Conservation (phyloP, 2,888 invertebrate genomes). For the Ferrisia virgata region DNA sequence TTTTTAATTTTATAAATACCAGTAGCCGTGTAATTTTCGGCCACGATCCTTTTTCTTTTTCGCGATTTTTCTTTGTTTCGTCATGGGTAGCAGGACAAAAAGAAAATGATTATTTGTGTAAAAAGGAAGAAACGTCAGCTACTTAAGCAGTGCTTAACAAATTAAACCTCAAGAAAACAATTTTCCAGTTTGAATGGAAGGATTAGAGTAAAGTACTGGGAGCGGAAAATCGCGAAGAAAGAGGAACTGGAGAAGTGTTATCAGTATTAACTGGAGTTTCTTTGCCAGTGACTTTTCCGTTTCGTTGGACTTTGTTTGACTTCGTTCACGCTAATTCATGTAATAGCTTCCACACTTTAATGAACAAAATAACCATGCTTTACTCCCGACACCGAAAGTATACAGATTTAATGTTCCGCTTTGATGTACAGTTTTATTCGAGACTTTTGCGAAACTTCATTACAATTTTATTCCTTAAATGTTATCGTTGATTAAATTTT, state of each 20-base stretch:
- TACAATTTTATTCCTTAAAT: constrained; percentile 14
- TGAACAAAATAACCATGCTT: constrained; percentile 40
- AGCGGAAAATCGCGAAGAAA: constrained; percentile 37
- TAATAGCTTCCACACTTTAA: constrained; percentile 44
- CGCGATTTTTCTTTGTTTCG: constrained; percentile 25
- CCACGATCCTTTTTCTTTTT: constrained; percentile 14
- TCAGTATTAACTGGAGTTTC: constrained; percentile 40
- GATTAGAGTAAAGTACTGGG: constrained; percentile 33
- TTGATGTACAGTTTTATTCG: constrained; percentile 12
- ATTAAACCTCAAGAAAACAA: constrained; percentile 42
- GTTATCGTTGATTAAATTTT: constrained; percentile 16
- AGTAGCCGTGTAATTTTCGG: constrained; percentile 24
- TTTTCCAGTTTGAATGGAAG: constrained; percentile 40
- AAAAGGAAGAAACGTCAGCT: constrained; percentile 37
- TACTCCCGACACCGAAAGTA: constrained; percentile 10
- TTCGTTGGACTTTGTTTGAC: constrained; percentile 44
- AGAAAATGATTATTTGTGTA: constrained; percentile 37
- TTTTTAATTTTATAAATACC: constrained; percentile 43
- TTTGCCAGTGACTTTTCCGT: constrained; percentile 42
- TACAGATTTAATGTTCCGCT: constrained; percentile 30
- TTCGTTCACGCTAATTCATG: constrained; percentile 42
- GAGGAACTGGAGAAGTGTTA: constrained; percentile 38
- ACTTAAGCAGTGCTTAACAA: constrained; percentile 43
- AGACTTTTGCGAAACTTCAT: constrained; percentile 11
- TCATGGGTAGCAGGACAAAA: constrained; percentile 18